Evolutionary conservation across 2,888 invertebrate species (phyloP).

Genomic region (Scaptodrosophila latifasciaeformis): DNA sequence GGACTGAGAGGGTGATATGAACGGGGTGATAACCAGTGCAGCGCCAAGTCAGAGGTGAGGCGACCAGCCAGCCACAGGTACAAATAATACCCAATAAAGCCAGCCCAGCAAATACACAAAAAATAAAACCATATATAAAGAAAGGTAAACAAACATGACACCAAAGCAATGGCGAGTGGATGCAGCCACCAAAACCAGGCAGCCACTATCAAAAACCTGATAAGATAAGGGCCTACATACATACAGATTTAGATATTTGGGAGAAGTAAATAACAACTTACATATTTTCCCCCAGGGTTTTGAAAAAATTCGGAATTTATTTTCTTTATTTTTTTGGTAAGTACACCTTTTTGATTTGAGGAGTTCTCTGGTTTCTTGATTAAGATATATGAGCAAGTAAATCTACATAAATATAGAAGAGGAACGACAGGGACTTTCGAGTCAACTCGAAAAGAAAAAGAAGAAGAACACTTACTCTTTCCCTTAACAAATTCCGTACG

Average conservation of each 20-base stretch:
- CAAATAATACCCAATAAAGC: constrained; percentile 1
- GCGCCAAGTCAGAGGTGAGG: constrained; percentile 56
- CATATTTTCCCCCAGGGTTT: too few relatives aligned
- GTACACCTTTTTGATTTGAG: too few relatives aligned
- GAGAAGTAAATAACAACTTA: neutral
- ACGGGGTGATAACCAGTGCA: constrained; percentile 5
- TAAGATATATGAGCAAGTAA: constrained; percentile 56
- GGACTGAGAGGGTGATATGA: neutral
- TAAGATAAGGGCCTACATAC: neutral
- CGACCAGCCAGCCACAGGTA: neutral
- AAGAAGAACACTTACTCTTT: constrained; percentile 80
- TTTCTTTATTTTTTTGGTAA: constrained; percentile 11
- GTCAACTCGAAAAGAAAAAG: neutral
- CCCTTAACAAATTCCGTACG: constrained; percentile 85
- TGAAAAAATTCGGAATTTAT: too few relatives aligned
- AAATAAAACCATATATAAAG: neutral
- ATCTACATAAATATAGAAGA: constrained; percentile 59
- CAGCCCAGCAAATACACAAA: neutral
- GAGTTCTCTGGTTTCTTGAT: constrained; percentile 30
- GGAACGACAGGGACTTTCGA: constrained; percentile 14
- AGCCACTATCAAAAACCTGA: neutral
- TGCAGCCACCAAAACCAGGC: neutral
- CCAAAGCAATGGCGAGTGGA: neutral
- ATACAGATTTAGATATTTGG: too few relatives aligned
- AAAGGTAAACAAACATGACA: neutral